Percentiles rank a stretch among this genome's conserved stretches.
phyloP scores from a whole-genome alignment of 2,797 vertebrate genomes.

The Mus caroli region DNA sequence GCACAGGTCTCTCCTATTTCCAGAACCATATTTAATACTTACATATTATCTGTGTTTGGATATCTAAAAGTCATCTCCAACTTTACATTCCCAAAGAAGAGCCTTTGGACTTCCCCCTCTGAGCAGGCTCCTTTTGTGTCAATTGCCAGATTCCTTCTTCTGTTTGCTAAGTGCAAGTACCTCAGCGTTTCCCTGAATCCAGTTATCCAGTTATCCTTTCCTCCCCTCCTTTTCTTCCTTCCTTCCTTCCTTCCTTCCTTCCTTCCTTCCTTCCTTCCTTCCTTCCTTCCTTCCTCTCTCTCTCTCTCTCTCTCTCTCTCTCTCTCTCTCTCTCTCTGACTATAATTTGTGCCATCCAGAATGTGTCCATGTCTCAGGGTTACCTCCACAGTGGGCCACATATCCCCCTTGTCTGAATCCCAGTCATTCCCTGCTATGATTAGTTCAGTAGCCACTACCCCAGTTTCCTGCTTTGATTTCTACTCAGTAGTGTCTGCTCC shows the following conservation, averaged over 20 bases:
- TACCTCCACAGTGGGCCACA: background rate
- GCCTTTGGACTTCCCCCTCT: background rate
- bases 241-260: too few species aligned
- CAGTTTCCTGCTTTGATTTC: background rate
- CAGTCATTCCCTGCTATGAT: background rate
- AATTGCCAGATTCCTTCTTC: background rate
- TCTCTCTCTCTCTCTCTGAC: too few species aligned
- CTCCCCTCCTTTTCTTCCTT: too few species aligned
- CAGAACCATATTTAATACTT: background rate
- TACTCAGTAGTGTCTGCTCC: background rate
- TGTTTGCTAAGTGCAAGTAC: background rate
- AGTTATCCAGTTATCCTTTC: background rate
- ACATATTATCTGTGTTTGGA: background rate
- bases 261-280: rapidly evolving
- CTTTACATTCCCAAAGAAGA: background rate
- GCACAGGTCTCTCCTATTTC: background rate
- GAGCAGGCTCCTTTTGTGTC: background rate
- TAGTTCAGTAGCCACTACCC: background rate
- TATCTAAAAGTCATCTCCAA: background rate
- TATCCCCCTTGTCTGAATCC: background rate
- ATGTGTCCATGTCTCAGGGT: background rate
- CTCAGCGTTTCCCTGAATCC: background rate
- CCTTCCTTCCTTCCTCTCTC: too few species aligned
- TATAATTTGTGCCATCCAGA: background rate
- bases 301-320: too few species aligned